A percentile compares a stretch with the other conserved stretches of the same genome.
phyloP scores from a whole-genome alignment of 2,888 invertebrate genomes.

The Acholoe squamosa region DNA sequence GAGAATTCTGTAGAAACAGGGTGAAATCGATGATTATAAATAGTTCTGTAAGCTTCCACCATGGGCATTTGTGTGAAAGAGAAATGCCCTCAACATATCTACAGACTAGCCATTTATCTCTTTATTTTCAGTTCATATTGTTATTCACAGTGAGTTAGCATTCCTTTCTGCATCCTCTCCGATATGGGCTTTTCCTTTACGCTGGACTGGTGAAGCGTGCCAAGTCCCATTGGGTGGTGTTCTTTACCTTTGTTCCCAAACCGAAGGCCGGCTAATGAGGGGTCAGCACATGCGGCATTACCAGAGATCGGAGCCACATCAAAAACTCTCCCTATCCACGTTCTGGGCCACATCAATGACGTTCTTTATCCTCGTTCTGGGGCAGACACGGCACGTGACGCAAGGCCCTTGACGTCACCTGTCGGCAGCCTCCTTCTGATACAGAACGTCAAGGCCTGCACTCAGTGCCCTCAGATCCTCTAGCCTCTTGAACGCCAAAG shows the following conservation, averaged over 20 bases:
- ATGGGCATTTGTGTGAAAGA: too few species aligned
- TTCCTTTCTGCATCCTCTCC: neutral
- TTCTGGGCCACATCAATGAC: slow-evolving; percentile 8
- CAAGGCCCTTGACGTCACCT: slow-evolving; percentile 17
- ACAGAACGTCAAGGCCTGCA: neutral
- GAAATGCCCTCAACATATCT: too few species aligned
- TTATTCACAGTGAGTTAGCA: neutral
- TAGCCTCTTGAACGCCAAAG: neutral
- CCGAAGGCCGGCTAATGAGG: neutral
- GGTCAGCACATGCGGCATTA: slow-evolving; percentile 24
- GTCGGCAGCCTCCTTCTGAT: slow-evolving; percentile 12
- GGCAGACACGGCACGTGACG: slow-evolving; percentile 21
- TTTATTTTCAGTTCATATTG: neutral
- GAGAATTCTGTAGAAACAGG: too few species aligned
- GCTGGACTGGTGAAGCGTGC: neutral
- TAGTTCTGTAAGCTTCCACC: too few species aligned
- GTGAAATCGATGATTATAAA: too few species aligned
- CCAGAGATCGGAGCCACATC: slow-evolving; percentile 29
- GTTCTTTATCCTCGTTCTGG: neutral
- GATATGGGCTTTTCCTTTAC: neutral
- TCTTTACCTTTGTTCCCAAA: neutral
- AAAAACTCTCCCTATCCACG: neutral
- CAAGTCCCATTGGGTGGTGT: neutral
- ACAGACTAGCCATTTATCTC: too few species aligned
- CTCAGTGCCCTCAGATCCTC: neutral